Evolutionary conservation across 2,113 vertebrate species (phyloP), one percentile per base, ranked within the genome.

Genomic region (Ptychochromis oligacanthus): DNA sequence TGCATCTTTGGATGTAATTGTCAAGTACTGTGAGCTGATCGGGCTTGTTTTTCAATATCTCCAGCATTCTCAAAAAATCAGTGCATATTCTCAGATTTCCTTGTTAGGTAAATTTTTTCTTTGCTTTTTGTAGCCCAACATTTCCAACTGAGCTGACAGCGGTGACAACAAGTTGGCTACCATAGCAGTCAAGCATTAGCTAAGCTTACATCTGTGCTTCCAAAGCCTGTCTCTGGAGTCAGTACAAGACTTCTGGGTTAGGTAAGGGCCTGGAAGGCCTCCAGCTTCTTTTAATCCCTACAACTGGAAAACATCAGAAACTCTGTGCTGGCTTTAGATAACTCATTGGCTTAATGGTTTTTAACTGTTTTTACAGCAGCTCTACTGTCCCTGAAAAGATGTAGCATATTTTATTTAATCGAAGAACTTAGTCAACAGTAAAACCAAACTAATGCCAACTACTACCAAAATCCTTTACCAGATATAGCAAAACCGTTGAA

Each of bases 271-370:
- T 91, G 84, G 84, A 75, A 22, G 3, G 2, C 11, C 18, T 88
- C 75, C 87, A 90, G 75, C 56, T 43, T 77, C 86, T 81, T 72
- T 57, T 86, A 76, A 86, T 83, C 89, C 75, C 18, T 28, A 58
- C 54, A 46, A 11, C 70, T 80, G 62, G 26, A 43, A 82, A 79
- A 79, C 75, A 72, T 36, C 79, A 26, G 15, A 72, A 74, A 79
- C 28, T 40, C 60, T 72, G 31, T 70, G 38, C 17, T 52, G 62
- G 18, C 17, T 76, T 0, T n/a, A 34, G 17, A 79, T 17, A 36
- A 78, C 20, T 34, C 40, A 34, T 5, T 34, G 40, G 38, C n/a
- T 46, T 60, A 1, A 31, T 11, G 14, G 75, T 49, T 75, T 26
- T 38, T 9, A 67, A 26, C 40, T 1, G 40, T 46, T 49, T 49